These are phyloP conservation scores for Rhopalosiphum nymphaeae DNA, from an alignment of 2,888 invertebrate genomes.

Conservation along the genomic window DNA sequence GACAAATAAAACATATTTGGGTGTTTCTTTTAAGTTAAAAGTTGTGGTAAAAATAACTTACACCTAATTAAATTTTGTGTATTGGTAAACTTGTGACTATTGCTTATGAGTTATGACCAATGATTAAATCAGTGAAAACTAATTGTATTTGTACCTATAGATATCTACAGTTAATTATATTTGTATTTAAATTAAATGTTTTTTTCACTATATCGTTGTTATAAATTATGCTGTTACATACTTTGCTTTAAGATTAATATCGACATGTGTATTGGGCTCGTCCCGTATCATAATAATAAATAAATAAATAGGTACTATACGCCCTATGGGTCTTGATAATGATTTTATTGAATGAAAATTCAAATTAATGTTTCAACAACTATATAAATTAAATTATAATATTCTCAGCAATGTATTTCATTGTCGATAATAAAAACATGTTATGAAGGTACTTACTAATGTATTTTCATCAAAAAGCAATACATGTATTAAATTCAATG, in stretches of 20 bases:
- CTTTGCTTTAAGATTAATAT: no score
- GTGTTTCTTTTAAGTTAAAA: background rate
- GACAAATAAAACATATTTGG: background rate
- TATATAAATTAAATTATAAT: background rate
- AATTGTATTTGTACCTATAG: background rate
- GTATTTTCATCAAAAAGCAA: background rate
- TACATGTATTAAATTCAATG: background rate
- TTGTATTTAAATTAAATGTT: background rate
- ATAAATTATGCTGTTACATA: no score
- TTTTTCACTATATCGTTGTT: no score
- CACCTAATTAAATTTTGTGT: background rate
- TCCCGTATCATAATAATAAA: no score
- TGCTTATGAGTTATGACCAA: background rate
- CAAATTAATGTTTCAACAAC: background rate
- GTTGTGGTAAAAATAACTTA: background rate
- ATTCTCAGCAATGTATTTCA: background rate
- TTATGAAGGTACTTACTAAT: background rate
- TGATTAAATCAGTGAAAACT: background rate
- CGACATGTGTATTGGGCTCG: no score
- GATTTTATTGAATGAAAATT: background rate
- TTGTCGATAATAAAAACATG: background rate
- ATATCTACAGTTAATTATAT: background rate
- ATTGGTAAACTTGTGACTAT: background rate
- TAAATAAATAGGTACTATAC: background rate
- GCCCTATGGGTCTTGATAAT: background rate